Evolutionary conservation across 2,113 vertebrate species (phyloP).

Genomic region (Corvus moneduloides): DNA sequence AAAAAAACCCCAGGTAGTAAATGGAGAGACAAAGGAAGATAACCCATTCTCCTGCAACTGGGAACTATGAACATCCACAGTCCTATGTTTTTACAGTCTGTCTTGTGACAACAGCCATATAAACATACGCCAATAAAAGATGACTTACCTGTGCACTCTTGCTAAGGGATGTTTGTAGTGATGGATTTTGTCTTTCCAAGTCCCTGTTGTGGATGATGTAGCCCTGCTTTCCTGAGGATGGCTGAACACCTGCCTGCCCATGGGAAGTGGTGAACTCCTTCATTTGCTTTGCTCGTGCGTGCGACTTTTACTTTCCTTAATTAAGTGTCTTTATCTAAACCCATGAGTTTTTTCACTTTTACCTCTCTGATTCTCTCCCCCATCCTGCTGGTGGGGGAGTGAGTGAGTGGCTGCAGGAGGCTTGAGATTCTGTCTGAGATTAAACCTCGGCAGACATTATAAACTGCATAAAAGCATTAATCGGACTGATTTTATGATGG

Average conservation of each 20-base stretch:
- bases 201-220: rapidly evolving
- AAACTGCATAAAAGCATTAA: slow-evolving; percentile 10
- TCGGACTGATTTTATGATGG: background rate
- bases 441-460: background rate
- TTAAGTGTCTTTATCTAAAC: background rate
- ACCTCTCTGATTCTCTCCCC: background rate
- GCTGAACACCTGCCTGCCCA: background rate
- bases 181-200: background rate
- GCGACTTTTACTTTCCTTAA: background rate
- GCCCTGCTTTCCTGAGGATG: background rate
- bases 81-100: background rate
- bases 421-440: background rate
- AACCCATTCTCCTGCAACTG: background rate
- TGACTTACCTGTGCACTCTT: background rate
- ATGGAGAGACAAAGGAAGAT: background rate
- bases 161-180: background rate
- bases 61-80: background rate
- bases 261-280: background rate
- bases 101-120: background rate
- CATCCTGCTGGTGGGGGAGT: too few species aligned
- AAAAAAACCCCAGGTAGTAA: rapidly evolving
- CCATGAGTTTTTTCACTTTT: background rate
- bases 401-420: background rate
- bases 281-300: background rate
- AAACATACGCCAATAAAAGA: background rate